phyloP scores from a whole-genome alignment of 1,140 invertebrate species.

The Diploscapter pachys region DNA sequence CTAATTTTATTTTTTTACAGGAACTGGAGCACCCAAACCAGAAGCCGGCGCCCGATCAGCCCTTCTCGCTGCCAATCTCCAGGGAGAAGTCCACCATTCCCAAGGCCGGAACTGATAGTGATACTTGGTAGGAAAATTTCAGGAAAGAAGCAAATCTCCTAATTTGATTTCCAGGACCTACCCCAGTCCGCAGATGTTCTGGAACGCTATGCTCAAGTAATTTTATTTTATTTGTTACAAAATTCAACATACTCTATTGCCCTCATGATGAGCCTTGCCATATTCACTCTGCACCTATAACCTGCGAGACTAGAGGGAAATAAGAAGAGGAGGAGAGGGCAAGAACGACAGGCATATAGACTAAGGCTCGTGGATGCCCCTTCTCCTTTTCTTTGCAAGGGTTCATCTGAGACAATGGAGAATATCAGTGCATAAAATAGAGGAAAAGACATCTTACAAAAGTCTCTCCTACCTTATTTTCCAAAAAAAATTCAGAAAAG shows the following conservation, averaged over 20 bases:
- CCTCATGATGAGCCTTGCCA: background rate
- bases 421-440: no score
- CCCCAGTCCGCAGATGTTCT: constrained; percentile 99
- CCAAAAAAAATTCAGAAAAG: constrained; percentile 59
- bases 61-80: constrained; percentile 81
- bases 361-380: no score
- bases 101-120: constrained; percentile 59
- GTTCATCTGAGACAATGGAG: no score
- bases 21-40: constrained; percentile 90
- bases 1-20: constrained; percentile 57
- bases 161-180: constrained; percentile 77
- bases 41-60: constrained; percentile 87
- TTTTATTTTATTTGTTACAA: constrained; percentile 34
- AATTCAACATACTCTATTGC: constrained; percentile 5
- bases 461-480: background rate
- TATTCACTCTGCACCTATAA: no score
- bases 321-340: no score
- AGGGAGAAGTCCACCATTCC: constrained; percentile 87
- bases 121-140: no score
- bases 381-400: no score
- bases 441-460: background rate
- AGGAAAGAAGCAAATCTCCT: no score
- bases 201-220: constrained; percentile 99
- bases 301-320: no score
- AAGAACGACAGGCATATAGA: no score